phyloP scores from a whole-genome alignment of 2,113 vertebrate genomes.

The Dasypus novemcinctus region DNA sequence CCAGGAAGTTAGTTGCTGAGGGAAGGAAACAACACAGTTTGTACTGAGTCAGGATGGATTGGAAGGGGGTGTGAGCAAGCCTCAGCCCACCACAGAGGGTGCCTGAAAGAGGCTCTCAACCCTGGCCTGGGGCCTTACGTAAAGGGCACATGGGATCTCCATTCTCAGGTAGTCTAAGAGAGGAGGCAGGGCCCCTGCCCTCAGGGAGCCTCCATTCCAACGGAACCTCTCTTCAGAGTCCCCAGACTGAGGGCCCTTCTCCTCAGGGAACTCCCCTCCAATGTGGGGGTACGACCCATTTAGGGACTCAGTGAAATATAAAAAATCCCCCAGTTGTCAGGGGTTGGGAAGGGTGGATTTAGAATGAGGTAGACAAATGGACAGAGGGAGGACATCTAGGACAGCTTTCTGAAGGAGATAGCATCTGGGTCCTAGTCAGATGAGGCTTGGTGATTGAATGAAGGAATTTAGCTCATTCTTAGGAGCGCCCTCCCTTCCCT shows the following conservation, averaged over 20 bases:
- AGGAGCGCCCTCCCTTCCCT: background rate
- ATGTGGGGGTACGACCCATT: background rate
- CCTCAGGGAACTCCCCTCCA: background rate
- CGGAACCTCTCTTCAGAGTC: background rate
- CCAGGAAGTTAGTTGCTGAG: background rate
- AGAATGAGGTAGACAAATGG: background rate
- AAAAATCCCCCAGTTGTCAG: background rate
- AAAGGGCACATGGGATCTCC: background rate
- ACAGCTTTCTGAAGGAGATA: background rate
- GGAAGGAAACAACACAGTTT: background rate
- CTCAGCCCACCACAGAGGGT: background rate
- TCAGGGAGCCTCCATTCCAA: background rate
- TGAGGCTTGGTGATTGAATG: background rate
- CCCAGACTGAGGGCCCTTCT: background rate
- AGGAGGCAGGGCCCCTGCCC: background rate
- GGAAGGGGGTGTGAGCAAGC: background rate
- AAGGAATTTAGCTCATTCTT: background rate
- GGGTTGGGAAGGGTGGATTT: background rate
- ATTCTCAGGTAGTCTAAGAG: background rate
- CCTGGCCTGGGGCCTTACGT: background rate
- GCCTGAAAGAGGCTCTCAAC: background rate
- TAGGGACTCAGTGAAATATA: background rate
- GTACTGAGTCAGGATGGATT: slow-evolving; percentile 34
- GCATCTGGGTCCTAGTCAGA: background rate
- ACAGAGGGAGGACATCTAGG: background rate